Percentiles rank a stretch among this genome's conserved stretches.
Conservation (phyloP, 2,113 vertebrate genomes). For the Myotis yumanensis region DNA sequence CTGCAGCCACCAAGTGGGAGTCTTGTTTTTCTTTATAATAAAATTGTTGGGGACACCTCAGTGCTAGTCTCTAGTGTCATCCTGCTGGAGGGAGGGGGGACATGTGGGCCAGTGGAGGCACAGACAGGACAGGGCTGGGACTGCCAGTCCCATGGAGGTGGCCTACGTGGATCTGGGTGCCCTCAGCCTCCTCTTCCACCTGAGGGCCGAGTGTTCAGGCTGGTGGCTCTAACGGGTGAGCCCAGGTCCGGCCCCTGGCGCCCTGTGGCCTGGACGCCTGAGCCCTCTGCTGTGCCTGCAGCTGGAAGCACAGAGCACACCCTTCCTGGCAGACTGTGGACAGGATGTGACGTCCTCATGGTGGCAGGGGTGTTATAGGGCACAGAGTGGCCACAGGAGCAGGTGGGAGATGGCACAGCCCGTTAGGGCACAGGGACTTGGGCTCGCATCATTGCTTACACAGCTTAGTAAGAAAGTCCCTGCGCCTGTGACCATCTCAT, state of each 20-base stretch:
- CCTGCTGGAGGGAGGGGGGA: neutral
- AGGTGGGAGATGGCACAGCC: fast-evolving
- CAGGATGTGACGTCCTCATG: fast-evolving
- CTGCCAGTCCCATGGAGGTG: neutral
- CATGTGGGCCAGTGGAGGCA: neutral
- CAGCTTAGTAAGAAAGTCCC: neutral
- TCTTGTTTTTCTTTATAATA: constrained; percentile 79
- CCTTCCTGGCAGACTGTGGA: neutral
- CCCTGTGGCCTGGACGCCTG: neutral
- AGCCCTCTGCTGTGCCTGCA: neutral
- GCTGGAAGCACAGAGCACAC: neutral
- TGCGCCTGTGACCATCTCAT: neutral
- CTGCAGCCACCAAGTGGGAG: constrained; percentile 53
- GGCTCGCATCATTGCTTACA: neutral
- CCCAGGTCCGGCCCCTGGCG: neutral
- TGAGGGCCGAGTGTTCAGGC: neutral
- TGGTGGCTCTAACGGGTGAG: no score
- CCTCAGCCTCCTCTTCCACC: neutral
- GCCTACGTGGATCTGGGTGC: neutral
- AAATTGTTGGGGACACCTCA: constrained; percentile 71
- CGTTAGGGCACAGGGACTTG: neutral
- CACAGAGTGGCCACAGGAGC: neutral
- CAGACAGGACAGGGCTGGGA: neutral
- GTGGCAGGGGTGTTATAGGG: fast-evolving
- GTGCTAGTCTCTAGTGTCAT: neutral